These are phyloP conservation scores for Eueremaeus valkanovi DNA, from an alignment of 2,888 invertebrate genomes.

Conservation along the genomic window DNA sequence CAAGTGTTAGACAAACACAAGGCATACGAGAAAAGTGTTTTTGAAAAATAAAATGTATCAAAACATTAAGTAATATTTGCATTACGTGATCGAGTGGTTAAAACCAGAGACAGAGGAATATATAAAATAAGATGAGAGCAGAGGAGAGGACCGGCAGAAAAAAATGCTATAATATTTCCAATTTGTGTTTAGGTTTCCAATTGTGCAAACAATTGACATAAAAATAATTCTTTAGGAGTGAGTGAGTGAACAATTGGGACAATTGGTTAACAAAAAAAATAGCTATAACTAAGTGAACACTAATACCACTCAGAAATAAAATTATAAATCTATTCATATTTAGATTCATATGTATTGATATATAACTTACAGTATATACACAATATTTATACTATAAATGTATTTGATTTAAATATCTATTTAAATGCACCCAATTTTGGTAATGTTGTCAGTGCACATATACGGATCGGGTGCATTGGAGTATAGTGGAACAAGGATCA, in stretches of 20 bases:
- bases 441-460: neutral
- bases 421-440: conserved; percentile 15
- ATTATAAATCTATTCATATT: neutral
- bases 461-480: neutral
- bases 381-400: neutral
- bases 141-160: neutral
- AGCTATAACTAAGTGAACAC: neutral
- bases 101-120: neutral
- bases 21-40: neutral
- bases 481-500: neutral
- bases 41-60: neutral
- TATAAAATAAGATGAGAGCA: neutral
- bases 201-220: neutral
- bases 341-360: neutral
- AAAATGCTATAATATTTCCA: neutral
- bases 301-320: conserved; percentile 26
- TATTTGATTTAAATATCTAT: conserved; percentile 10
- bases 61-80: conserved; percentile 26
- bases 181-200: neutral
- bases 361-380: neutral
- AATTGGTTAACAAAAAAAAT: neutral
- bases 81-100: conserved; percentile 29
- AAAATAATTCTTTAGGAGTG: neutral
- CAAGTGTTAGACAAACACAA: conserved; percentile 27
- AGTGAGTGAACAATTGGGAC: neutral